Conservation (phyloP, 2,113 vertebrate species). For the Glaucomys volans region DNA sequence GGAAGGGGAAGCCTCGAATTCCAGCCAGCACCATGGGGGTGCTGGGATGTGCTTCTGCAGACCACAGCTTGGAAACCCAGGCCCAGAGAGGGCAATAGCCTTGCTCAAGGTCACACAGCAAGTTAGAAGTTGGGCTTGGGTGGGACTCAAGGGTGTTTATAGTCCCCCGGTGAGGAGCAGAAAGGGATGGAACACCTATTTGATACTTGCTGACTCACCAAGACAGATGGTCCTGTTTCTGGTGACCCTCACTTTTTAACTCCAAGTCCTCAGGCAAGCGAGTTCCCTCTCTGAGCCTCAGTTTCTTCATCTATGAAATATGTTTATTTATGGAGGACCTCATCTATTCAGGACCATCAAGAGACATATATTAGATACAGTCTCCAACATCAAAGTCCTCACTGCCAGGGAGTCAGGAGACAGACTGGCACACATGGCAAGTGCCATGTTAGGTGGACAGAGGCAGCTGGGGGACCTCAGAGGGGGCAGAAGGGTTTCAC, state of each 20-base stretch:
- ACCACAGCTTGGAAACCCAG: background rate
- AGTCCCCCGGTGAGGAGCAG: background rate
- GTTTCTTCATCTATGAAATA: background rate
- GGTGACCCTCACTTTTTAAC: background rate
- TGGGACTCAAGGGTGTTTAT: background rate
- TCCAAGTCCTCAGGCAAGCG: background rate
- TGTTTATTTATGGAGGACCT: background rate
- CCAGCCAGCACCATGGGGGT: background rate
- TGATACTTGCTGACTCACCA: no score
- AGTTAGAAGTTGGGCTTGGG: background rate
- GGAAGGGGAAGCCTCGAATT: background rate
- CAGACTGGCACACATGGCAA: rapidly evolving
- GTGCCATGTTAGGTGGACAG: background rate
- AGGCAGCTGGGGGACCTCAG: background rate
- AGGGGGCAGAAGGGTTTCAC: rapidly evolving
- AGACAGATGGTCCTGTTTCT: background rate
- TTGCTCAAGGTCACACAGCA: background rate
- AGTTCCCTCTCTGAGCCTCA: background rate
- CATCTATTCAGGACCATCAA: no score
- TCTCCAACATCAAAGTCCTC: no score
- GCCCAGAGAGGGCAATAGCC: background rate
- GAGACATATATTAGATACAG: background rate
- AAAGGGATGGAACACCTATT: background rate
- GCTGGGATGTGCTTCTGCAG: background rate
- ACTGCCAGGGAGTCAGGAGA: background rate